These are phyloP conservation scores for Oegoconia quadripuncta DNA, from an alignment of 2,888 invertebrate species.

Conservation along the genomic window DNA sequence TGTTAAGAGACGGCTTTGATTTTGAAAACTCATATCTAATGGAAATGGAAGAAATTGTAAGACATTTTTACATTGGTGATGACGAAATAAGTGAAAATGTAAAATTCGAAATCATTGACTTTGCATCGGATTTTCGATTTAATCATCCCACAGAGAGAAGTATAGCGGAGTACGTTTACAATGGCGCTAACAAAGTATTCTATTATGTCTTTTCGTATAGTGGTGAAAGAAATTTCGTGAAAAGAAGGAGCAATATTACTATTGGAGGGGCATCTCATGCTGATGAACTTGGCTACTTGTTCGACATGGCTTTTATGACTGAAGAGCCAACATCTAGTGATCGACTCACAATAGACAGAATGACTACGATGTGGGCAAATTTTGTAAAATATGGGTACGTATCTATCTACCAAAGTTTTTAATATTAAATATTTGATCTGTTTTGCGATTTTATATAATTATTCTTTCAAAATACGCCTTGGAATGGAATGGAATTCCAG, in stretches of 20 bases:
- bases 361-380: slow-evolving; percentile 35
- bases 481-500: too few relatives aligned
- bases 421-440: not conserved
- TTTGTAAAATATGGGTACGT: slow-evolving; percentile 13
- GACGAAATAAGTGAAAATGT: slow-evolving; percentile 24
- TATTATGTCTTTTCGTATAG: slow-evolving; percentile 50
- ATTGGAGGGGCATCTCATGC: slow-evolving; percentile 36
- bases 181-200: slow-evolving; percentile 34
- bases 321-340: slow-evolving; percentile 30
- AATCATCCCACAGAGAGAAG: slow-evolving; percentile 39
- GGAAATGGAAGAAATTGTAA: slow-evolving; percentile 27
- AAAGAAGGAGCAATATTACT: slow-evolving; percentile 23
- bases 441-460: too few relatives aligned
- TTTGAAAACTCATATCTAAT: slow-evolving; percentile 21
- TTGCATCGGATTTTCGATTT: slow-evolving; percentile 44
- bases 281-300: slow-evolving; percentile 52
- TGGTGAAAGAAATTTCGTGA: slow-evolving; percentile 37
- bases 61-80: slow-evolving; percentile 49
- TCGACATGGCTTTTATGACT: slow-evolving; percentile 24
- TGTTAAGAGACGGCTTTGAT: slow-evolving; percentile 25
- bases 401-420: not conserved
- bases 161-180: slow-evolving; percentile 34
- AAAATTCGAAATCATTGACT: slow-evolving; percentile 30
- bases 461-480: too few relatives aligned
- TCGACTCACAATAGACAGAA: slow-evolving; percentile 39